Conservation (phyloP, 2,888 invertebrate genomes). For the Ochropacha duplaris region DNA sequence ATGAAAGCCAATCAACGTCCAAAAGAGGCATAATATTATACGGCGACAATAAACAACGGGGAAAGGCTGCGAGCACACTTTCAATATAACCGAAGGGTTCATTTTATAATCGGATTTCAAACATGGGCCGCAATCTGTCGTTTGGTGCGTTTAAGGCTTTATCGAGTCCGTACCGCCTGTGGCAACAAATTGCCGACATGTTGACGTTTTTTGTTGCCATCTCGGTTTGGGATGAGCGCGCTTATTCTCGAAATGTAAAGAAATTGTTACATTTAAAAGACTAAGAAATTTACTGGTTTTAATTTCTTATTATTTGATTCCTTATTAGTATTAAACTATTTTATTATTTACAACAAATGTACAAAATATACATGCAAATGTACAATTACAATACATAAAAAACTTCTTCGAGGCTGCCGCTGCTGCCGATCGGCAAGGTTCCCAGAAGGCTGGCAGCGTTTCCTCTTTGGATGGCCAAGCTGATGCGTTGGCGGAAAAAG, state of each 20-base stretch:
- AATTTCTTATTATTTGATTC: not conserved
- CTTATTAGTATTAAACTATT: not conserved
- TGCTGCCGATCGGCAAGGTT: too few species aligned
- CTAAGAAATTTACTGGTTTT: not conserved
- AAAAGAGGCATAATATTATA: constrained; percentile 1
- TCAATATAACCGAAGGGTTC: constrained; percentile 23
- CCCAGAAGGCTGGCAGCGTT: too few species aligned
- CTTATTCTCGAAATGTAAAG: constrained; percentile 28
- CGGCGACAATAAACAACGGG: not conserved
- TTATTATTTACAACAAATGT: too few species aligned
- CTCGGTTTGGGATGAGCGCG: constrained; percentile 26
- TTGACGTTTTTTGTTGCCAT: constrained; percentile 27
- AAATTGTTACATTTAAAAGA: constrained; percentile 5
- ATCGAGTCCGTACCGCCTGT: constrained; percentile 27
- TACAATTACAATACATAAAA: too few species aligned
- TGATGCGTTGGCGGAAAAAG: too few species aligned
- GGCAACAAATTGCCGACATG: constrained; percentile 36
- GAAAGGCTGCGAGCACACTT: constrained; percentile 3
- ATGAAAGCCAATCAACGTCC: constrained; percentile 1
- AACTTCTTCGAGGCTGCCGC: too few species aligned
- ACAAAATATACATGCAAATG: too few species aligned
- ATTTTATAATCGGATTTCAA: constrained; percentile 38
- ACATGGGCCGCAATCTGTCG: constrained; percentile 40
- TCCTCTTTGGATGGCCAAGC: too few species aligned
- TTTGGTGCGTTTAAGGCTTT: constrained; percentile 39